Conservation (phyloP, 2,888 invertebrate species). For the Drosophila robusta region DNA sequence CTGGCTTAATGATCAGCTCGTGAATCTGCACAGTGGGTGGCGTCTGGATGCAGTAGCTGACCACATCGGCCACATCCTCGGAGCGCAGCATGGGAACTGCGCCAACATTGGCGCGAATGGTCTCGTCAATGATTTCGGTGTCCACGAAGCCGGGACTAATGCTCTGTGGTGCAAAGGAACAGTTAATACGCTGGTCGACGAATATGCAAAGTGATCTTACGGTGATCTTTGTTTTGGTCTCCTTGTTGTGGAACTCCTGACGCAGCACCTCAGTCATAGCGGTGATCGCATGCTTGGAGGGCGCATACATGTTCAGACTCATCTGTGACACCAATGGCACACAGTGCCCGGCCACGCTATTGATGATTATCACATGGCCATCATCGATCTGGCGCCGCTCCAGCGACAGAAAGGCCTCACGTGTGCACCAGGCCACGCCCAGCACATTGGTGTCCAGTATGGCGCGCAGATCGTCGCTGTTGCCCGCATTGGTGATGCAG, state of each 20-base stretch:
- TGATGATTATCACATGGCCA: slow-evolving; percentile 86
- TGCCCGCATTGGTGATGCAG: slow-evolving; percentile 43
- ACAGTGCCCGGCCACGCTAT: slow-evolving; percentile 81
- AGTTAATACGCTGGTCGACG: no score
- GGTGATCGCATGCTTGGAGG: slow-evolving; percentile 9
- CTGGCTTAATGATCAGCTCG: slow-evolving; percentile 6
- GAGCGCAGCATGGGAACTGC: background rate
- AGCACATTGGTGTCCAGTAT: slow-evolving; percentile 3
- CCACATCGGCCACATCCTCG: slow-evolving; percentile 6
- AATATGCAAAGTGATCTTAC: background rate
- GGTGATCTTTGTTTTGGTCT: slow-evolving; percentile 2
- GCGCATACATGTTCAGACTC: slow-evolving; percentile 1
- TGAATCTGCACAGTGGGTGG: slow-evolving; percentile 5
- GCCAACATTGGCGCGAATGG: background rate
- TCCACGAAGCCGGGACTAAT: slow-evolving; percentile 1
- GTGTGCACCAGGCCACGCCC: slow-evolving; percentile 6
- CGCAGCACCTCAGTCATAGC: slow-evolving; percentile 8
- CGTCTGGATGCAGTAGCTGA: slow-evolving; percentile 9
- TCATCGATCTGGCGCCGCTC: slow-evolving; percentile 84
- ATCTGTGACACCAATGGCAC: slow-evolving; percentile 80
- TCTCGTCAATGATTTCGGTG: slow-evolving; percentile 1
- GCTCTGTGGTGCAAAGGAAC: background rate
- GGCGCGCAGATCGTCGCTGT: slow-evolving; percentile 59
- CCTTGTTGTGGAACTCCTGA: slow-evolving; percentile 5
- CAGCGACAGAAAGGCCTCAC: slow-evolving; percentile 84